Conservation (phyloP, 1,140 invertebrate species). For the Olivierus martensii region DNA sequence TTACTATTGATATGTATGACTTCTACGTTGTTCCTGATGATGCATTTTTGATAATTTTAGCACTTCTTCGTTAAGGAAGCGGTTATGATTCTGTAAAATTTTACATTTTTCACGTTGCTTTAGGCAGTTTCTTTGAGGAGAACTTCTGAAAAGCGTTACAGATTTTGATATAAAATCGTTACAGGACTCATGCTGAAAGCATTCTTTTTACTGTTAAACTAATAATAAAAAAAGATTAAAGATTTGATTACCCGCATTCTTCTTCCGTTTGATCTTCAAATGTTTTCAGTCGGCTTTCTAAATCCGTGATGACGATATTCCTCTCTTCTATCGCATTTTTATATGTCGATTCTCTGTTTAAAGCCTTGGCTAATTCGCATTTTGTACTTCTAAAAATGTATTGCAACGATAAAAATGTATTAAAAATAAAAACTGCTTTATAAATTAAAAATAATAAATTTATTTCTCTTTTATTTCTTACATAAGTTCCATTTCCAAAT, state of each 20-base stretch:
- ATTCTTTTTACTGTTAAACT: too few relatives aligned
- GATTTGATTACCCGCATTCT: background rate
- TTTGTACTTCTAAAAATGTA: conserved; percentile 22
- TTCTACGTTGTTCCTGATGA: conserved; percentile 16
- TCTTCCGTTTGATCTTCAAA: background rate
- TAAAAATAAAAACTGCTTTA: too few relatives aligned
- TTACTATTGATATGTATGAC: conserved; percentile 5
- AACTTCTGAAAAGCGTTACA: conserved; percentile 4
- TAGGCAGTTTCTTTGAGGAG: conserved; percentile 1
- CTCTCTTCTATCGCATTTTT: conserved; percentile 30
- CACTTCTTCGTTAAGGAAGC: conserved; percentile 36
- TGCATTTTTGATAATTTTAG: conserved; percentile 18
- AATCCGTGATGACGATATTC: conserved; percentile 7
- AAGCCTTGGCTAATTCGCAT: conserved; percentile 31
- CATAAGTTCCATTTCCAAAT: conserved; percentile 12
- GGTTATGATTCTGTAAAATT: conserved; percentile 34
- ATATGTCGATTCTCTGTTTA: conserved; percentile 30
- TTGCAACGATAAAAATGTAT: background rate
- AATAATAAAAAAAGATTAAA: background rate
- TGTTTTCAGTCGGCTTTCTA: conserved; percentile 3
- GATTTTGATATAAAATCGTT: too few relatives aligned
- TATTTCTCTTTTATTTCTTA: too few relatives aligned
- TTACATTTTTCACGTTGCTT: conserved; percentile 29
- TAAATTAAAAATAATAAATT: too few relatives aligned
- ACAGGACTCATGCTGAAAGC: too few relatives aligned